These are phyloP conservation scores for Lycaena phlaeas DNA, from an alignment of 2,888 invertebrate genomes.

Conservation along the genomic window DNA sequence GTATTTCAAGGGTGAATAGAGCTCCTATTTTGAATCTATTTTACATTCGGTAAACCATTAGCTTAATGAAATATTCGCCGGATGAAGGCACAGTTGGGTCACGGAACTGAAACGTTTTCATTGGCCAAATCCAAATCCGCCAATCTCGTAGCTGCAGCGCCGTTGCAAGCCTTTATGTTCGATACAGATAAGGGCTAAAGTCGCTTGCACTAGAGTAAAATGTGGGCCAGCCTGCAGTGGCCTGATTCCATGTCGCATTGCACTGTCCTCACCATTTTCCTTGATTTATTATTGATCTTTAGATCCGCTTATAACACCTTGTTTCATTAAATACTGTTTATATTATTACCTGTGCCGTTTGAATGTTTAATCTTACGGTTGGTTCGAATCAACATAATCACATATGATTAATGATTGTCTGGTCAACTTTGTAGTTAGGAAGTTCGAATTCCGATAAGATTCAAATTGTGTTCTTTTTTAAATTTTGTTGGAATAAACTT, in stretches of 20 bases:
- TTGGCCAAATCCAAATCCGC: conserved; percentile 20
- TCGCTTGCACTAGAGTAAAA: conserved; percentile 40
- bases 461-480: no score
- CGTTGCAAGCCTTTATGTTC: conserved; percentile 20
- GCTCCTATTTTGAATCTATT: no score
- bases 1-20: no score
- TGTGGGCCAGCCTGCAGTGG: conserved; percentile 61
- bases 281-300: conserved; percentile 13
- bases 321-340: no score
- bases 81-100: conserved; percentile 16
- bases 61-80: conserved; percentile 6
- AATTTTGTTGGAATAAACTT: no score
- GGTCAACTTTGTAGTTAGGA: no score
- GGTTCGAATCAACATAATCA: no score
- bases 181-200: conserved; percentile 31
- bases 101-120: conserved; percentile 23
- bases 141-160: conserved; percentile 23
- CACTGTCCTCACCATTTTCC: conserved; percentile 16
- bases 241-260: conserved; percentile 48
- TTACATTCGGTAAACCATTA: no score
- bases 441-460: no score
- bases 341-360: no score
- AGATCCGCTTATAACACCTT: conserved; percentile 11
- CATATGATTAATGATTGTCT: no score
- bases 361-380: no score